Base-by-base conservation (phyloP, 37 sponge, comb jelly and placozoan genomes). In the Beroe ovata region DNA sequence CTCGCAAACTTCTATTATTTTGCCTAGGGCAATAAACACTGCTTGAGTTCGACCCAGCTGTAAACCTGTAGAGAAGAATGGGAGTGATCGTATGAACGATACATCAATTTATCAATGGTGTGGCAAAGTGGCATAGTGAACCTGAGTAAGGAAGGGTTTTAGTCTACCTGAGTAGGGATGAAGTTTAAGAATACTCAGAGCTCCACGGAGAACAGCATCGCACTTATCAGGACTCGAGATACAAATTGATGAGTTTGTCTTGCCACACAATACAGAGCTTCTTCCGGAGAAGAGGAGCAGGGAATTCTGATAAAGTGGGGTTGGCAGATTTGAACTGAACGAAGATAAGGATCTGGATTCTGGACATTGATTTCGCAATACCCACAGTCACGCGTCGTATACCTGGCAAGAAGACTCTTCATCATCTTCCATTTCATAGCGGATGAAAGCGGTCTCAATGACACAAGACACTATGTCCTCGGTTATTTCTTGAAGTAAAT, bases 1-100 rank as follows among this genome's bases (percentile, higher is more conserved):
- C 1, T 42, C 54, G n/a, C 84, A 77, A 0, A 77, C 84, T 54
- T 77, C 84, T 19, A 77, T 19, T 11, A 77, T 54, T 4, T 77
- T 11, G 0, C 84, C 84, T 23, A 41, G 35, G 71, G 71, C 63
- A 28, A 4, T 62, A 4, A 62, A 23, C 63, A 62, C 4, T 14
- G 63, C 28, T 16, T 62, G 28, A 62, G 8, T 16, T 11, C 54
- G 6, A 6, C 54, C 11, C 54, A 11, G 54, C 54, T 47, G 54
- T 6, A 11, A 11, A 47, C 54, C 54, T 47, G 54, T n/a, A n/a
- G n/a, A n/a, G n/a, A n/a, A n/a, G n/a, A n/a, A n/a, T n/a, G n/a
- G n/a, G n/a, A n/a, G n/a, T n/a, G n/a, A n/a, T n/a, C n/a, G n/a
- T n/a, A n/a, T n/a, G n/a, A n/a, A n/a, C n/a, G n/a, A n/a, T n/a